A percentile compares a stretch with the other conserved stretches of the same genome.
Evolutionary conservation across 2,888 invertebrate species (phyloP).

Genomic region (Gastrophysa polygoni): DNA sequence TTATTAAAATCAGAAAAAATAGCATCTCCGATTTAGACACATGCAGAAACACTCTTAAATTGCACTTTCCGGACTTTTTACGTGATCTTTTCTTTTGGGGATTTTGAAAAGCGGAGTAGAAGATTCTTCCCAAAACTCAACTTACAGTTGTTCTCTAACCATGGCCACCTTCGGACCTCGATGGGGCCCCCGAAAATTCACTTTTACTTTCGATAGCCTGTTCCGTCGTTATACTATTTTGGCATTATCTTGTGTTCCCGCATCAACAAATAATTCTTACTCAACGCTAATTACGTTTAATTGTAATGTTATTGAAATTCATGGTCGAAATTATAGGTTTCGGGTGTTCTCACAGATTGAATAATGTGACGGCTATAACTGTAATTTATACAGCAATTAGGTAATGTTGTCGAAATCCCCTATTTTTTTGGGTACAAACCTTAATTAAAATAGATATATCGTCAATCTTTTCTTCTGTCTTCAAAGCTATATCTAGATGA

Average conservation of each 20-base stretch:
- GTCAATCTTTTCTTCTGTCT: too few relatives aligned
- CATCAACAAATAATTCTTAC: neutral
- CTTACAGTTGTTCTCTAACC: too few relatives aligned
- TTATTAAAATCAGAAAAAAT: too few relatives aligned
- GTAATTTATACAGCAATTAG: too few relatives aligned
- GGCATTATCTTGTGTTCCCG: neutral
- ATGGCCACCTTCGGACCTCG: conserved; percentile 23
- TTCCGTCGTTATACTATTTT: conserved; percentile 19
- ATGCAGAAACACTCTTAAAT: too few relatives aligned
- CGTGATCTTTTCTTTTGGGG: too few relatives aligned
- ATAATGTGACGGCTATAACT: neutral
- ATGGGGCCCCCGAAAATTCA: conserved; percentile 31
- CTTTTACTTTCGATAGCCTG: conserved; percentile 30
- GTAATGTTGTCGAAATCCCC: too few relatives aligned
- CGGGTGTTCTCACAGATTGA: neutral
- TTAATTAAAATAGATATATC: too few relatives aligned
- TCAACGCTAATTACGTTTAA: neutral
- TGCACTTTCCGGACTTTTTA: too few relatives aligned
- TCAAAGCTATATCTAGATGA: too few relatives aligned
- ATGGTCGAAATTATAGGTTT: neutral
- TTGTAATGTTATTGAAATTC: neutral
- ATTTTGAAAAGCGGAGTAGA: neutral
- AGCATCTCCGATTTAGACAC: too few relatives aligned
- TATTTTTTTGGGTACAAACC: too few relatives aligned
- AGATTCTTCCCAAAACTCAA: neutral